phyloP scores from a whole-genome alignment of 2,797 vertebrate genomes.

The Eidolon dupreanum region DNA sequence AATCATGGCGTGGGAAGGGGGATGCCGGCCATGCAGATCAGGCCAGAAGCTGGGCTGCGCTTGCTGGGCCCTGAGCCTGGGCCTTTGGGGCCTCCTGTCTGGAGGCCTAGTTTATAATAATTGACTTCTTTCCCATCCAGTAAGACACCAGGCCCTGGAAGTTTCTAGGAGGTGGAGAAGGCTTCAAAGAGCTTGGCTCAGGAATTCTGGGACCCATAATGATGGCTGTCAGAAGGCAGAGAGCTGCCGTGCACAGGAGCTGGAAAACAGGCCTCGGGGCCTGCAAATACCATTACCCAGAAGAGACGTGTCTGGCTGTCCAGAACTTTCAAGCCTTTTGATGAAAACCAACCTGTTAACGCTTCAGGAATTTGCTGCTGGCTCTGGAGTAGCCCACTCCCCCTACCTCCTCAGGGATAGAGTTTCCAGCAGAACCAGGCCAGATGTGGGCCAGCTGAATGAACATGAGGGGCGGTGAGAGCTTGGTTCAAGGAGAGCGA shows the following conservation, averaged over 20 bases:
- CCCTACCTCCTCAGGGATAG: not conserved
- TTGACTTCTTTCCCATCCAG: not conserved
- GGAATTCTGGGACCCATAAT: not conserved
- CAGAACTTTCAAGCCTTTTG: constrained; percentile 40
- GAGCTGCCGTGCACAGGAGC: not conserved
- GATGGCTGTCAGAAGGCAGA: not conserved
- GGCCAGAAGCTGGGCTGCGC: not conserved
- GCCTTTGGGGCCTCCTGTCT: not conserved
- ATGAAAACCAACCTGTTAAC: constrained; percentile 72
- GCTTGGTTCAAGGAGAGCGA: not conserved
- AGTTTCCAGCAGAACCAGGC: constrained; percentile 40
- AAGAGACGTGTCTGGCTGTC: constrained; percentile 58
- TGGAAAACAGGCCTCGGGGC: not conserved
- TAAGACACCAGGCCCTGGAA: not conserved
- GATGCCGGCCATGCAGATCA: not conserved
- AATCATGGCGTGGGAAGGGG: accelerated
- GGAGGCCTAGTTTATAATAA: not conserved
- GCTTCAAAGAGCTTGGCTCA: not conserved
- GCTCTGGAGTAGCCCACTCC: not conserved
- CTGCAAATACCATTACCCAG: constrained; percentile 67
- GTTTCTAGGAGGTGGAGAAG: not conserved
- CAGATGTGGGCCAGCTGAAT: constrained; percentile 5
- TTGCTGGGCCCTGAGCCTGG: not conserved
- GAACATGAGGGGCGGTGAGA: not conserved
- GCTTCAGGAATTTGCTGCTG: constrained; percentile 62